These are phyloP conservation scores for Oryzias curvinotus DNA, from an alignment of 2,113 vertebrate genomes.

Conservation along the genomic window DNA sequence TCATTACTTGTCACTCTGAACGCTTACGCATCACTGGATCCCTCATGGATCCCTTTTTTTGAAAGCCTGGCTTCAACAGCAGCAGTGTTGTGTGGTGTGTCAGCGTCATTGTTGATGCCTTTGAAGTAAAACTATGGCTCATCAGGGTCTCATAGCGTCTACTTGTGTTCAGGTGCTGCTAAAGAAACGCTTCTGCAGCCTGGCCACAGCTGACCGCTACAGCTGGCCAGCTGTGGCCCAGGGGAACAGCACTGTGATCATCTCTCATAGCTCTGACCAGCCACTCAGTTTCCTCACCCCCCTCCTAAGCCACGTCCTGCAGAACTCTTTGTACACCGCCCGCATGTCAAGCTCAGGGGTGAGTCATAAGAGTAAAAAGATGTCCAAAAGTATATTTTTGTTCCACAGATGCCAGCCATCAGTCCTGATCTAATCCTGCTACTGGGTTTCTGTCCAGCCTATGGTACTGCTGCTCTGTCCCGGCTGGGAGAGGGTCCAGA, in stretches of 20 bases:
- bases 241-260: conserved; percentile 81
- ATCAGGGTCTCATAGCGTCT: background rate
- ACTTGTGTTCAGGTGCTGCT: conserved; percentile 75
- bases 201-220: conserved; percentile 77
- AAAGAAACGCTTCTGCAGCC: conserved; percentile 58
- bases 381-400: background rate
- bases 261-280: conserved; percentile 78
- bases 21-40: too few species aligned
- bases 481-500: conserved; percentile 86
- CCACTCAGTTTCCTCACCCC: conserved; percentile 86
- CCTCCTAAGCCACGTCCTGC: conserved; percentile 82
- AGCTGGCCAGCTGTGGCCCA: conserved; percentile 85
- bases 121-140: background rate
- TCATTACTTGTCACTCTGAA: too few species aligned
- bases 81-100: too few species aligned
- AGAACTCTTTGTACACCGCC: conserved; percentile 46
- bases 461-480: conserved; percentile 86
- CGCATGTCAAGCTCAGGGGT: conserved; percentile 78
- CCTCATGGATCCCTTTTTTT: too few species aligned
- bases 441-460: conserved; percentile 76
- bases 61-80: too few species aligned
- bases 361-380: conserved; percentile 38
- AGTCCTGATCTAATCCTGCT: fast-evolving
- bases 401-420: background rate
- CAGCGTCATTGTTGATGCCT: too few species aligned